Evolutionary conservation across 2,888 invertebrate genomes (phyloP), one percentile per base, ranked within the genome.

Genomic region (Sylvicola fuscatus): DNA sequence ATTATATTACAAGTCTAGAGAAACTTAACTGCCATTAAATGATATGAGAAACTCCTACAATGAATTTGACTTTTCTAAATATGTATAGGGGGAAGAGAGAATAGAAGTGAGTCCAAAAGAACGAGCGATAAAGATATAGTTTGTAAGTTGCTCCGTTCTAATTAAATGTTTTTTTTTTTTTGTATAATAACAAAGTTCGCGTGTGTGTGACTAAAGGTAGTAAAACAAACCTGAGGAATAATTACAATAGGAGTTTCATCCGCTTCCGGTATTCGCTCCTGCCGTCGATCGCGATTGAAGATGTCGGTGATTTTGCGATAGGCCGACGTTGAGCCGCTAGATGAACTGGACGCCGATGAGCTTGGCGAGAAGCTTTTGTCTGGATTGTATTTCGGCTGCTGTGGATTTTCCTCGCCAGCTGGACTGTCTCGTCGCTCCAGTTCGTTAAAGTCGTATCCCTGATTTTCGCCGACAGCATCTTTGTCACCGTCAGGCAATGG

Each of bases 351-450:
- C 2, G 65, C 64, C 3, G 66, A 66, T 46, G 66, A 66, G 35
- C 66, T 65, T 43, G 65, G 64, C 11, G 67, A 70, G 38, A 70
- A 68, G 43, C 67, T 67, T 47, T 74, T 74, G 44, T 72, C 71
- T 36, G 47, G 57, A 45, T 47, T 56, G 47, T 46, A 56, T 47
- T 46, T 59, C 43, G 16, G 62, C 51, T 53, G 49, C 31, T 53
- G 49, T 10, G 56, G 54, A 42, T 52, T 53, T 42, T 75, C 74
- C 44, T 73, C 74, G 1, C 74, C 76, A 0, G 76, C 68, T 1
- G 78, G 76, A 40, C 75, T 72, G 0, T 70, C 64, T 14, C 71
- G 56, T 3, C 66, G 61, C 12, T 66, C 62, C n/a, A 61, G 45
- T 17, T 62, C 44, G 36, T 47, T 47, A 38, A 45, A 44, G 17